Percentiles rank a stretch among this genome's conserved stretches.
phyloP scores from a whole-genome alignment of 2,888 invertebrate genomes.

The Tetragonula carbonaria region DNA sequence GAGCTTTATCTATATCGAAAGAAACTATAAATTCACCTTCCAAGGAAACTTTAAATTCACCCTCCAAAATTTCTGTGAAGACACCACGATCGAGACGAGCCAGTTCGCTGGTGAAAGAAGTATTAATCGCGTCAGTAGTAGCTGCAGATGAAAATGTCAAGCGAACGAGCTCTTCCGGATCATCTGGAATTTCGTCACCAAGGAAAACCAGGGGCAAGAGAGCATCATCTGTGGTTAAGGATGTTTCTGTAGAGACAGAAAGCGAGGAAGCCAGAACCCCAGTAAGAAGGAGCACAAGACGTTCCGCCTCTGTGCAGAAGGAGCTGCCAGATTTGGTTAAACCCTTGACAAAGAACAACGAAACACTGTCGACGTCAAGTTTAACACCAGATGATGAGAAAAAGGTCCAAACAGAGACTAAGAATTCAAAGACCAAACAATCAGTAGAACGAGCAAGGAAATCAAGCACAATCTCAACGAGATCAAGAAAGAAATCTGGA shows the following conservation, averaged over 20 bases:
- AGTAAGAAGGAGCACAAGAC: slow-evolving; percentile 70
- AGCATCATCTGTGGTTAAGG: slow-evolving; percentile 66
- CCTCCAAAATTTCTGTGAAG: slow-evolving; percentile 16
- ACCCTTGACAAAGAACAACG: slow-evolving; percentile 33
- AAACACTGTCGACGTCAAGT: slow-evolving; percentile 46
- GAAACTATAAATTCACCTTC: slow-evolving; percentile 39
- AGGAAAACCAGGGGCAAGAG: slow-evolving; percentile 41
- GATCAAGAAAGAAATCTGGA: background rate
- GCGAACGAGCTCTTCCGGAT: slow-evolving; percentile 2
- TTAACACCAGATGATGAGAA: slow-evolving; percentile 46
- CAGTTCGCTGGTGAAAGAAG: slow-evolving; percentile 69
- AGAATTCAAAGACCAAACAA: slow-evolving; percentile 37
- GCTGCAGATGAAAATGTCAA: slow-evolving; percentile 23
- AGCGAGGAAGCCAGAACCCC: slow-evolving; percentile 52
- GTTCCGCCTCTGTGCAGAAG: slow-evolving; percentile 71
- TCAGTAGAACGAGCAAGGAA: slow-evolving; percentile 3
- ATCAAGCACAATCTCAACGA: slow-evolving; percentile 24
- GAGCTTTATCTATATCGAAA: slow-evolving; percentile 68
- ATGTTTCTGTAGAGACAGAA: slow-evolving; percentile 13
- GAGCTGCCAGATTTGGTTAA: slow-evolving; percentile 57
- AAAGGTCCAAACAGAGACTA: slow-evolving; percentile 35
- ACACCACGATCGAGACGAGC: slow-evolving; percentile 60
- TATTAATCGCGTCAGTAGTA: slow-evolving; percentile 40
- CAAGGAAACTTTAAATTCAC: slow-evolving; percentile 18
- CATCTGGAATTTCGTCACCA: background rate